Evolutionary conservation across 2,888 invertebrate species (phyloP).

Genomic region (Volucella bombylans): DNA sequence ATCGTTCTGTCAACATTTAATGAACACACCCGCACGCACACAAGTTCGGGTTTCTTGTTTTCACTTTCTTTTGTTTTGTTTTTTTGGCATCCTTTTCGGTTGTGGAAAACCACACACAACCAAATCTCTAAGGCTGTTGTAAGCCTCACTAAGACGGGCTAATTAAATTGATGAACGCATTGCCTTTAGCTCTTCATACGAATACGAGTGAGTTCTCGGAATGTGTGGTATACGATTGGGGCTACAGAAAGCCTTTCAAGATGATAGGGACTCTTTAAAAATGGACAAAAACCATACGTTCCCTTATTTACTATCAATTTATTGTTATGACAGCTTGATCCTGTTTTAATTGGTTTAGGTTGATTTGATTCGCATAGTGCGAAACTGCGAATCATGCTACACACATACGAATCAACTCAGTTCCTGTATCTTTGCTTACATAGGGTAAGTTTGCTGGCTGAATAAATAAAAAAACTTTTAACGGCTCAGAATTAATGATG

Average conservation of each 20-base stretch:
- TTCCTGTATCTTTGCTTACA: constrained; percentile 14
- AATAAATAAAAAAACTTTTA: constrained; percentile 65
- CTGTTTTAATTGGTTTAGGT: background rate
- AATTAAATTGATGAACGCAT: constrained; percentile 52
- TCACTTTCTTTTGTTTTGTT: background rate
- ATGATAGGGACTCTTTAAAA: background rate
- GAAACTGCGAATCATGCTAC: no score
- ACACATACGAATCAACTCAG: constrained; percentile 8
- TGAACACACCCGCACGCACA: constrained; percentile 11
- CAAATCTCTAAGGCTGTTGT: constrained; percentile 31
- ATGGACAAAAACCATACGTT: constrained; percentile 19
- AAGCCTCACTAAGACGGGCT: constrained; percentile 33
- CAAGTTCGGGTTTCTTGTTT: background rate
- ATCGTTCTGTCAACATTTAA: constrained; percentile 58
- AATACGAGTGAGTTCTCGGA: background rate
- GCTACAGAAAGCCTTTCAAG: no score
- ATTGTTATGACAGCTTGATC: constrained; percentile 22
- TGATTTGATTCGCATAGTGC: background rate
- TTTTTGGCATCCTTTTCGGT: background rate
- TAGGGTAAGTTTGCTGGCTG: constrained; percentile 10
- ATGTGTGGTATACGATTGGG: no score
- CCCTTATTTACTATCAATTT: constrained; percentile 17
- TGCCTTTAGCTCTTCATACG: constrained; percentile 18
- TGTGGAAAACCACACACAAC: background rate
- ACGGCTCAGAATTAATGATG: constrained; percentile 57